A percentile compares a stretch with the other conserved stretches of the same genome.
Conservation (phyloP, 1,140 invertebrate species). For the Anagrus nilaparvatae region DNA sequence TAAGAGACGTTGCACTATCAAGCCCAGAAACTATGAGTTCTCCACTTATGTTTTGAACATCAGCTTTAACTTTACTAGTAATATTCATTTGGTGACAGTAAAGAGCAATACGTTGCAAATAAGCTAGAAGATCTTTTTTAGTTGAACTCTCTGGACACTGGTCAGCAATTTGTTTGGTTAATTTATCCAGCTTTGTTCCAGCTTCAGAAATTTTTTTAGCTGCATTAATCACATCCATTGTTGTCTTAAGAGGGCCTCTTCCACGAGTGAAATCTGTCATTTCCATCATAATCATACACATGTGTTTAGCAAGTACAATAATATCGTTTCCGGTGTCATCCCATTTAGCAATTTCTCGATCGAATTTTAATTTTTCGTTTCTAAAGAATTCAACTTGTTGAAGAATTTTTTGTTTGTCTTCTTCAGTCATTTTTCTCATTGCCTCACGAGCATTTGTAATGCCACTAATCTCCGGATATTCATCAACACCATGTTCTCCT, state of each 20-base stretch:
- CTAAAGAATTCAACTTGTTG: conserved; percentile 90
- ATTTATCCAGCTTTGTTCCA: conserved; percentile 91
- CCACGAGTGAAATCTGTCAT: conserved; percentile 99
- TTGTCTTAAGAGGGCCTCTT: conserved; percentile 93
- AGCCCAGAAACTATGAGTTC: conserved; percentile 95
- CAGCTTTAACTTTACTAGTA: conserved; percentile 98
- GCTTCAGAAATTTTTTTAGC: conserved; percentile 99
- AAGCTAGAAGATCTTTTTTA: conserved; percentile 93
- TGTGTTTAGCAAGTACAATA: conserved; percentile 97
- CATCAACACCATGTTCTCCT: conserved; percentile 83
- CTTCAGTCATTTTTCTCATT: conserved; percentile 96
- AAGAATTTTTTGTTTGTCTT: conserved; percentile 95
- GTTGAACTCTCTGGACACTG: conserved; percentile 96
- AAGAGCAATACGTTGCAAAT: conserved; percentile 90
- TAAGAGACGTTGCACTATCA: conserved; percentile 97
- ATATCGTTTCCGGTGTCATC: conserved; percentile 99
- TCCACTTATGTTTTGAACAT: conserved; percentile 97
- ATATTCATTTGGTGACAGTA: conserved; percentile 99
- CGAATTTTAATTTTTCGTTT: conserved; percentile 91
- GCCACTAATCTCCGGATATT: conserved; percentile 90
- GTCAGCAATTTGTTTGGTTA: conserved; percentile 94
- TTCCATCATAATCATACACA: conserved; percentile 99
- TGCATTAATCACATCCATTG: conserved; percentile 99
- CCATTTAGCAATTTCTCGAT: conserved; percentile 98
- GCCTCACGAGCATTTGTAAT: conserved; percentile 90